Percentiles rank a stretch among this genome's conserved stretches.
Conservation (phyloP, 2,888 invertebrate genomes). For the Fragum sueziense region DNA sequence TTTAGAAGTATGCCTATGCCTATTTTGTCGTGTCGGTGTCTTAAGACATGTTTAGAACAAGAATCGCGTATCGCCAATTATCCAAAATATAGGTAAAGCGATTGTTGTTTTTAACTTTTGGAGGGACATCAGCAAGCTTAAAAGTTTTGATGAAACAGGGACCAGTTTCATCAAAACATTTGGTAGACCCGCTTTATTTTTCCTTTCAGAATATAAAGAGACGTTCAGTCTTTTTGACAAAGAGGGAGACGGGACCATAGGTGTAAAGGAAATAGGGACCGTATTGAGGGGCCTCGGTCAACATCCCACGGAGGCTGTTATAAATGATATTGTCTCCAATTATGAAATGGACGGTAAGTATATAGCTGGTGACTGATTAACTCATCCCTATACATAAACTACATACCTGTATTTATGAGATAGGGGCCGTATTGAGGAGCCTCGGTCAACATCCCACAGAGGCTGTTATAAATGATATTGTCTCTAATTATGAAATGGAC, state of each 20-base stretch:
- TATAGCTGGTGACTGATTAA: too few relatives aligned
- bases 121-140: too few relatives aligned
- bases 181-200: not conserved
- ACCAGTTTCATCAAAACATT: not conserved
- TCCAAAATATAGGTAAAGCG: too few relatives aligned
- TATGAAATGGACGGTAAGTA: conserved; percentile 84
- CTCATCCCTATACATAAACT: too few relatives aligned
- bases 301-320: conserved; percentile 99
- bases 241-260: conserved; percentile 99
- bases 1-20: too few relatives aligned
- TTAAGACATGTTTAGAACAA: too few relatives aligned
- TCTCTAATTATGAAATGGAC: conserved; percentile 91
- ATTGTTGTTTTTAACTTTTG: too few relatives aligned
- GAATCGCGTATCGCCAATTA: too few relatives aligned
- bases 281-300: conserved; percentile 99
- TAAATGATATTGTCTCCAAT: conserved; percentile 99
- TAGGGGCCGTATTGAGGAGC: conserved; percentile 99
- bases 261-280: conserved; percentile 99
- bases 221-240: conserved; percentile 99
- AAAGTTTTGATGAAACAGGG: not conserved
- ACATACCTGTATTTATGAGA: conserved; percentile 99
- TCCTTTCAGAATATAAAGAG: conserved; percentile 95
- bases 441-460: conserved; percentile 99
- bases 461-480: conserved; percentile 99
- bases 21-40: too few relatives aligned